These are phyloP conservation scores for Erebia epiphron DNA, from an alignment of 2,888 invertebrate genomes.

Conservation along the genomic window DNA sequence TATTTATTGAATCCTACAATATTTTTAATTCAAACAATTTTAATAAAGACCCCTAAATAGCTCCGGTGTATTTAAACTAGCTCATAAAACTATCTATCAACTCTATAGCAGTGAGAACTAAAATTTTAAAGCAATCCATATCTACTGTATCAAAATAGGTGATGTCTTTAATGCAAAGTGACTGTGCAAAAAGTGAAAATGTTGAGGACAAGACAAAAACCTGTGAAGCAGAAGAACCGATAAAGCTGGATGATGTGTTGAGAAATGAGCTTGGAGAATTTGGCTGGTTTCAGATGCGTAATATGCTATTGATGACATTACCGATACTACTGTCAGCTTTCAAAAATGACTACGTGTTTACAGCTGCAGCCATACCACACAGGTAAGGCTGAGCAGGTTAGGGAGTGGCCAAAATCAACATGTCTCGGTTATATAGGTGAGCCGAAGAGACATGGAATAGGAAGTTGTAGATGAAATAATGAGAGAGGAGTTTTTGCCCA, in stretches of 20 bases:
- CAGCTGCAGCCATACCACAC: slow-evolving; percentile 13
- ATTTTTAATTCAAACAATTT: no score
- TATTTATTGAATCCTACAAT: no score
- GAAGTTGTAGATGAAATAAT: no score
- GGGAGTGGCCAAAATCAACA: no score
- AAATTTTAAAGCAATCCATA: no score
- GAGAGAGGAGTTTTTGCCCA: no score
- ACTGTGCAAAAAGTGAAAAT: neutral
- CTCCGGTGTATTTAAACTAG: neutral
- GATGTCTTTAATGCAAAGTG: neutral
- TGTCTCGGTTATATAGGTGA: no score
- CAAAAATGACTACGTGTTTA: slow-evolving; percentile 80
- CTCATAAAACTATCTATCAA: neutral
- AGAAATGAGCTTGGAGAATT: slow-evolving; percentile 78
- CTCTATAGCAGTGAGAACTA: neutral
- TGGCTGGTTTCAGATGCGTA: slow-evolving; percentile 85
- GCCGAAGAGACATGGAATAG: no score
- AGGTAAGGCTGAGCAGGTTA: neutral
- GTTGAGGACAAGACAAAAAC: neutral
- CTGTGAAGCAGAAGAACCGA: neutral
- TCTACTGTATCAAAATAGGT: no score
- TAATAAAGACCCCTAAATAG: no score
- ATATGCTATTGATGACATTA: slow-evolving; percentile 83
- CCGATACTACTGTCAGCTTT: slow-evolving; percentile 86
- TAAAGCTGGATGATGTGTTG: slow-evolving; percentile 8